Percentiles rank a stretch among this genome's conserved stretches.
Conservation (phyloP, 1,140 invertebrate species). For the Drosophila nannoptera region DNA sequence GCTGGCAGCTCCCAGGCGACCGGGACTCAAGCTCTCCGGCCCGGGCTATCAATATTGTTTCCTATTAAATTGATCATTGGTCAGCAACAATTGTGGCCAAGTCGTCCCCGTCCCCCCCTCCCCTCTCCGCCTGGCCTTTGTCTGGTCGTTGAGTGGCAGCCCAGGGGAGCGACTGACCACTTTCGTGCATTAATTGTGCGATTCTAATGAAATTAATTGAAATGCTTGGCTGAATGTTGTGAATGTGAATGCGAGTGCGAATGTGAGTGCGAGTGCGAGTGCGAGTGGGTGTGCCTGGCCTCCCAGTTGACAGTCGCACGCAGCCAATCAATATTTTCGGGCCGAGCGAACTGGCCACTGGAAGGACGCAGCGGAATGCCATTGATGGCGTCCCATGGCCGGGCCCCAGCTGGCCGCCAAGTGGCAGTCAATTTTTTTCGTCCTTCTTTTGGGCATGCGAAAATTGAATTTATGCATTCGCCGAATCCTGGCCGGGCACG, state of each 20-base stretch:
- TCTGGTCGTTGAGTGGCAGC: conserved; percentile 41
- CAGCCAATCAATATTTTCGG: too few relatives aligned
- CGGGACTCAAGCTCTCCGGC: background rate
- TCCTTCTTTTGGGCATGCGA: conserved; percentile 19
- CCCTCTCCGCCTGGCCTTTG: conserved; percentile 27
- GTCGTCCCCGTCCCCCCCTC: background rate
- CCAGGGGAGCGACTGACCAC: conserved; percentile 33
- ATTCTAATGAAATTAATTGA: conserved; percentile 61
- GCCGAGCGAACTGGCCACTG: background rate
- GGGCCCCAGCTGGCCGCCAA: conserved; percentile 16
- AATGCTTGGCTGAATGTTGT: conserved; percentile 39
- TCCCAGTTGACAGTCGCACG: too few relatives aligned
- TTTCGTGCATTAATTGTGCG: conserved; percentile 50
- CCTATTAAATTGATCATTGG: conserved; percentile 79
- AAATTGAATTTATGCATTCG: conserved; percentile 75
- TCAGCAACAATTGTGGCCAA: conserved; percentile 71
- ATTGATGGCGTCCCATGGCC: too few relatives aligned
- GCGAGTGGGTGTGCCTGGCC: too few relatives aligned
- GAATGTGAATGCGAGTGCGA: too few relatives aligned
- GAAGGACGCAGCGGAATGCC: too few relatives aligned
- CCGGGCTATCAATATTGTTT: conserved; percentile 77
- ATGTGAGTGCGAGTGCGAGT: too few relatives aligned
- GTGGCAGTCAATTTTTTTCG: conserved; percentile 38
- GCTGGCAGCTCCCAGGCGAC: conserved; percentile 14
- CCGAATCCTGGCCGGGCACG: too few relatives aligned